Evolutionary conservation across 92 coral and sea anemone genomes (phyloP).

Genomic region (Micromussa lordhowensis): DNA sequence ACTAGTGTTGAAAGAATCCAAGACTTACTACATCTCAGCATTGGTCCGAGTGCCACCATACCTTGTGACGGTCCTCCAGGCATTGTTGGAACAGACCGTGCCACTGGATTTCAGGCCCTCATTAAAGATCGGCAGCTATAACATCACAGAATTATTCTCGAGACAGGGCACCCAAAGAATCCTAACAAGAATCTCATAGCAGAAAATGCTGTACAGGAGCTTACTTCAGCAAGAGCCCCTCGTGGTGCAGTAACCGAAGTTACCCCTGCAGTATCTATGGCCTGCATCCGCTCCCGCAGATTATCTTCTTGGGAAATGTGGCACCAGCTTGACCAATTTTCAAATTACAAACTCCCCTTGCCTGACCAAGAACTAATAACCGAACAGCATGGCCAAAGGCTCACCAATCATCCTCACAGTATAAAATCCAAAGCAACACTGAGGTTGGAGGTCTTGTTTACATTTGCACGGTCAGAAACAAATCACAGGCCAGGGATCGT

Average conservation of each 20-base stretch:
- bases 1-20: too few species aligned
- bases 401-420: conserved; percentile 62
- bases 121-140: too few species aligned
- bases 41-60: too few species aligned
- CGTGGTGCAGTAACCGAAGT: conserved; percentile 29
- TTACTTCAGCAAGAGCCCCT: conserved; percentile 47
- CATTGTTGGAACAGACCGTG: too few species aligned
- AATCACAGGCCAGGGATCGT: conserved; percentile 35
- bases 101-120: too few species aligned
- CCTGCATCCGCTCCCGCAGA: conserved; percentile 12
- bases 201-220: too few species aligned
- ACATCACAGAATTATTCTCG: too few species aligned
- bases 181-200: too few species aligned
- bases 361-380: conserved; percentile 21
- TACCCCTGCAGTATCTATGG: conserved; percentile 42
- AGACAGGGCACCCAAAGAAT: too few species aligned
- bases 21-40: too few species aligned
- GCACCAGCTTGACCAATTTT: conserved; percentile 65
- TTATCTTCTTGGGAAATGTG: conserved; percentile 67
- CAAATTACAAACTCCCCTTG: conserved; percentile 44
- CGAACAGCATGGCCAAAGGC: conserved; percentile 48
- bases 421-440: conserved; percentile 38
- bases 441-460: conserved; percentile 47
- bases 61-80: too few species aligned
- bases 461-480: conserved; percentile 51